These are phyloP conservation scores for Acrocyrtus sp. DNA, from an alignment of 2,888 invertebrate species.

Conservation along the genomic window DNA sequence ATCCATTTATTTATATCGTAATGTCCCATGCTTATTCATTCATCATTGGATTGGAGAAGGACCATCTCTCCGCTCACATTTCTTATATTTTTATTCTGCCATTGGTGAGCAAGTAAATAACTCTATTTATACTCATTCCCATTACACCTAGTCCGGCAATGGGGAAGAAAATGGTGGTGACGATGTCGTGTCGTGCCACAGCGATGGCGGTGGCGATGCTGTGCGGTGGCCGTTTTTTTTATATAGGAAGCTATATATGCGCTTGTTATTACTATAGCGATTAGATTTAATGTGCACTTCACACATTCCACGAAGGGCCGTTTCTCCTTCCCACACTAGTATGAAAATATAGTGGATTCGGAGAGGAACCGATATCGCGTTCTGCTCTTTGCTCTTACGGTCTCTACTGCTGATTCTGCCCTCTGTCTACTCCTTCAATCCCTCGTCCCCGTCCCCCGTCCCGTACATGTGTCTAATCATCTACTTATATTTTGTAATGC, in stretches of 20 bases:
- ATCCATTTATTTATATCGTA: background rate
- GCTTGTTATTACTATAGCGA: too few relatives aligned
- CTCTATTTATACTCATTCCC: background rate
- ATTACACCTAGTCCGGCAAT: background rate
- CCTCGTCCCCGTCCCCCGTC: background rate
- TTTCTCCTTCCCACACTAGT: too few relatives aligned
- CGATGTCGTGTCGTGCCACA: background rate
- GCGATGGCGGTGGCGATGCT: too few relatives aligned
- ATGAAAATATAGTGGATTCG: too few relatives aligned
- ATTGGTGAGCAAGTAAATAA: background rate
- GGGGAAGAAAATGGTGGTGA: background rate
- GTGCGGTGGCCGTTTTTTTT: too few relatives aligned
- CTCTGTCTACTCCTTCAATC: background rate
- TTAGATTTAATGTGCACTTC: too few relatives aligned
- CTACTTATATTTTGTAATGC: background rate
- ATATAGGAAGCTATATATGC: too few relatives aligned
- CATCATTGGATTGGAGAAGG: background rate
- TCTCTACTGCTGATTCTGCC: constrained; percentile 6
- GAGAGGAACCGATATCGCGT: too few relatives aligned
- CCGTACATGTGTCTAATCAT: background rate
- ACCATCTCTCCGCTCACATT: background rate
- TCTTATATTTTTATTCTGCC: too few relatives aligned
- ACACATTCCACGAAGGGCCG: too few relatives aligned
- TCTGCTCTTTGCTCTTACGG: constrained; percentile 28
- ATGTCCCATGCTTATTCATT: background rate